Evolutionary conservation across 2,113 vertebrate species (phyloP).

Genomic region (Myotis yumanensis): DNA sequence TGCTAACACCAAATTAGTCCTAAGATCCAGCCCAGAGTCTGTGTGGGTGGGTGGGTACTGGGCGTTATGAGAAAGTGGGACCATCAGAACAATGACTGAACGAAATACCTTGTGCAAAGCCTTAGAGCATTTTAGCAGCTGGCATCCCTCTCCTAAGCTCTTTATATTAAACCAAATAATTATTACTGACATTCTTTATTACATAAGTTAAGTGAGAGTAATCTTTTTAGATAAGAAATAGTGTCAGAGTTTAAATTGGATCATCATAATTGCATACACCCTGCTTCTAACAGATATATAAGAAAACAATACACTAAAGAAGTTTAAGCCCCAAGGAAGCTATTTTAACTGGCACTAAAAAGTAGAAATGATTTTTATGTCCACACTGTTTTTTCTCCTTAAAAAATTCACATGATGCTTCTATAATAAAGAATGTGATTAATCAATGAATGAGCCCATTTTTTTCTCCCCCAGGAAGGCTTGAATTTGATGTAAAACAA

Average conservation of each 20-base stretch:
- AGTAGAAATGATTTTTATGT: neutral
- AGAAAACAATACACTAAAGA: neutral
- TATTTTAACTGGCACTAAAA: neutral
- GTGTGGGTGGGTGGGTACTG: too few relatives aligned
- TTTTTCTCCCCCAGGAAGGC: neutral
- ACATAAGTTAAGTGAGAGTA: neutral
- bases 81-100: neutral
- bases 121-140: neutral
- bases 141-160: neutral
- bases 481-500: neutral
- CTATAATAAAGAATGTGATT: neutral
- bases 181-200: neutral
- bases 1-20: neutral
- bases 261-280: neutral
- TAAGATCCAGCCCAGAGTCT: neutral
- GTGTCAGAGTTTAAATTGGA: neutral
- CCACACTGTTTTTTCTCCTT: neutral
- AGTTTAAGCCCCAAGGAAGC: neutral
- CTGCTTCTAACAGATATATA: neutral
- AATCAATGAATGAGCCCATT: neutral
- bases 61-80: neutral
- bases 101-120: neutral
- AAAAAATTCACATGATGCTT: neutral
- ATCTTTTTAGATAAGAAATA: constrained; percentile 2
- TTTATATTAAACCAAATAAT: neutral